Conservation (phyloP, 1,140 invertebrate species). For the Hypsibius dujardini region DNA sequence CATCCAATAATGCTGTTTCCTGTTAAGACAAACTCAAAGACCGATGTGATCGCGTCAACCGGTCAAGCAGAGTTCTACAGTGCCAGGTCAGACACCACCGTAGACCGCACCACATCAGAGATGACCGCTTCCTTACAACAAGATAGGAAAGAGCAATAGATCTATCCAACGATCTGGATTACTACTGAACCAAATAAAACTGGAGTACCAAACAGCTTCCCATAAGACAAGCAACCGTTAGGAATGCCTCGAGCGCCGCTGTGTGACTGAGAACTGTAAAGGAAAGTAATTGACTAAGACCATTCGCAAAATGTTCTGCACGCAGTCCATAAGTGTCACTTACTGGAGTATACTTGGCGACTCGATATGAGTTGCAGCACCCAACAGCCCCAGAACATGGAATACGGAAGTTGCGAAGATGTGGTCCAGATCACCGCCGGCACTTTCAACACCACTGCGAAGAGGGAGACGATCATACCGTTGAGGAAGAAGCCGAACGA, state of each 20-base stretch:
- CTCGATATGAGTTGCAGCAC: constrained; percentile 3
- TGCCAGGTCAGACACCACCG: no score
- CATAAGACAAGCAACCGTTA: background rate
- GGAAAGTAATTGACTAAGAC: background rate
- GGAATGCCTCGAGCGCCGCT: background rate
- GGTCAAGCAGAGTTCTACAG: no score
- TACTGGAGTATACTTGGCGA: constrained; percentile 15
- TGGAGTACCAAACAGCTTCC: no score
- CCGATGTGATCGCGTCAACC: no score
- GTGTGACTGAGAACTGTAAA: background rate
- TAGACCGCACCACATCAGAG: no score
- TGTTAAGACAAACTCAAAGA: no score
- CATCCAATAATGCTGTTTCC: no score
- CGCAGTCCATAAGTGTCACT: background rate
- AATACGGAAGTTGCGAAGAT: background rate
- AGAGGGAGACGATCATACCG: background rate
- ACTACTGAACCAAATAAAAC: no score
- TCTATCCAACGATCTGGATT: no score
- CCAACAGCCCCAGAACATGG: background rate
- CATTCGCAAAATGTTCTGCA: background rate
- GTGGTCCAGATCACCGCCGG: background rate
- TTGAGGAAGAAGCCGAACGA: constrained; percentile 6
- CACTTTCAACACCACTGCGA: background rate
- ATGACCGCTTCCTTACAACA: no score
- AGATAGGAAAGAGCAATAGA: no score